phyloP scores from a whole-genome alignment of 2,888 invertebrate genomes.

The Eristalis tenax region DNA sequence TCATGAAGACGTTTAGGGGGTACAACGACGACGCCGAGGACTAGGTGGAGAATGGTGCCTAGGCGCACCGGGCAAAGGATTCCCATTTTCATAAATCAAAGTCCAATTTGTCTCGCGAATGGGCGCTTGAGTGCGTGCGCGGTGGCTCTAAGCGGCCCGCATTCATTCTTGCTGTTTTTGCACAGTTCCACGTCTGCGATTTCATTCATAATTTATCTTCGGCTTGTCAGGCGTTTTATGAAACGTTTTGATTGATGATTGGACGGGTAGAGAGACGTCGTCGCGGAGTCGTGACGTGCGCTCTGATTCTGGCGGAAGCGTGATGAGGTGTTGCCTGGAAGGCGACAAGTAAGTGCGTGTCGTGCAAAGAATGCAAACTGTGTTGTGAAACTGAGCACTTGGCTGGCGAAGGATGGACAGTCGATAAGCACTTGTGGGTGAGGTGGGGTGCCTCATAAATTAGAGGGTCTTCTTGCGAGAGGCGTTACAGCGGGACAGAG shows the following conservation, averaged over 20 bases:
- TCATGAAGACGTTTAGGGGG: conserved; percentile 60
- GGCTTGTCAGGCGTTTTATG: conserved; percentile 50
- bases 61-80: conserved; percentile 44
- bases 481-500: too few relatives aligned
- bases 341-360: not conserved
- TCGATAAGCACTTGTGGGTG: not conserved
- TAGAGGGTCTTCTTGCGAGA: not conserved
- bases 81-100: conserved; percentile 70
- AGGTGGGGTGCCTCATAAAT: not conserved
- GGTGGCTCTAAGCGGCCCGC: conserved; percentile 8
- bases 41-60: not conserved
- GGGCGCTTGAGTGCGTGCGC: conserved; percentile 16
- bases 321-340: not conserved
- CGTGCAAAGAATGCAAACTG: not conserved
- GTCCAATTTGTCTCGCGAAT: conserved; percentile 64
- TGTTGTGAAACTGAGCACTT: not conserved
- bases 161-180: not conserved
- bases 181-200: conserved; percentile 41
- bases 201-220: conserved; percentile 64
- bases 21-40: conserved; percentile 5
- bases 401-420: not conserved
- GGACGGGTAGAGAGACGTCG: conserved; percentile 41
- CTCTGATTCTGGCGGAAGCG: too few relatives aligned
- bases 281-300: not conserved
- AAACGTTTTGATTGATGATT: conserved; percentile 60